Evolutionary conservation across 2,797 vertebrate species (phyloP).

Genomic region (Dermochelys coriacea): DNA sequence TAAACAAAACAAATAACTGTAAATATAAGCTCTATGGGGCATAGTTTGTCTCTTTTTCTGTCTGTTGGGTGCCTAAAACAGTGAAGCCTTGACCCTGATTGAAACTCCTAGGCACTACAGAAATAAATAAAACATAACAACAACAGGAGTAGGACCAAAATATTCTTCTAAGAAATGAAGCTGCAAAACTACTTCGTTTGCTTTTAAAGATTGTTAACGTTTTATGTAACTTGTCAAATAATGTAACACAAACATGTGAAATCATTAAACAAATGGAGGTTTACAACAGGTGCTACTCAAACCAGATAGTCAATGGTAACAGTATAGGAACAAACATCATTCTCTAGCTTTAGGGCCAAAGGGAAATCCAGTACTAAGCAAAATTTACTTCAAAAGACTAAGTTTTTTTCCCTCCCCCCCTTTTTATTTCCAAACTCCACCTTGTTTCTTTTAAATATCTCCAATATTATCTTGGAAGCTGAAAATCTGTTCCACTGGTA

Average conservation of each 20-base stretch:
- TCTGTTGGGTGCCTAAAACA: neutral
- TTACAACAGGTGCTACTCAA: neutral
- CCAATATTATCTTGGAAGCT: neutral
- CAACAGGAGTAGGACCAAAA: neutral
- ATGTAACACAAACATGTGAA: neutral
- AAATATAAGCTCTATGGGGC: neutral
- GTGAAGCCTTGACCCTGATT: neutral
- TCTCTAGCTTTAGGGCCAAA: neutral
- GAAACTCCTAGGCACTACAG: neutral
- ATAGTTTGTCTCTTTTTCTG: neutral
- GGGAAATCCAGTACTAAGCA: neutral
- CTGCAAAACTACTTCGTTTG: neutral
- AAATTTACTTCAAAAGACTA: neutral
- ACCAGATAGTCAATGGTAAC: neutral
- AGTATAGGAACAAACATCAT: neutral
- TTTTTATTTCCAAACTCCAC: neutral
- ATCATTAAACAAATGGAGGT: neutral
- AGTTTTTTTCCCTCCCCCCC: fast-evolving
- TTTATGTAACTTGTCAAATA: neutral
- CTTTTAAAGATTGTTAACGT: neutral
- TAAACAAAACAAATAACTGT: neutral
- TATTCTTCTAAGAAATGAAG: neutral
- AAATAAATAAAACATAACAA: neutral
- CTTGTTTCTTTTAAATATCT: neutral
- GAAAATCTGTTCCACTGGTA: neutral